phyloP scores from a whole-genome alignment of 2,797 vertebrate genomes.

The Typhlichthys subterraneus region DNA sequence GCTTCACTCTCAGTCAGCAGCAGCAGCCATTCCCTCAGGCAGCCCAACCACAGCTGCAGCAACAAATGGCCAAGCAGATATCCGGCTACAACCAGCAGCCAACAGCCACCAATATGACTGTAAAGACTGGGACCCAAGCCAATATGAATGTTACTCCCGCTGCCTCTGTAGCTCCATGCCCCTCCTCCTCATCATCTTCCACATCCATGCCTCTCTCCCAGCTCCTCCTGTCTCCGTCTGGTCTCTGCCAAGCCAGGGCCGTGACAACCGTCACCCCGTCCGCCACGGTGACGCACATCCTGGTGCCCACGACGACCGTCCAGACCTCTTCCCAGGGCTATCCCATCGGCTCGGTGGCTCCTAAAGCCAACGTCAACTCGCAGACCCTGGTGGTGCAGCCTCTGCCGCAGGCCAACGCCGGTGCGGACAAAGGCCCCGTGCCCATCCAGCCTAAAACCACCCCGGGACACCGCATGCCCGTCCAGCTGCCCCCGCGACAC shows the following conservation, averaged over 20 bases:
- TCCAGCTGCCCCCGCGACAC: constrained; percentile 77
- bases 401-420: constrained; percentile 81
- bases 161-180: constrained; percentile 63
- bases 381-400: constrained; percentile 97
- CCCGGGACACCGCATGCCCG: constrained; percentile 76
- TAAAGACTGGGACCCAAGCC: constrained; percentile 69
- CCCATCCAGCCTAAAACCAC: constrained; percentile 91
- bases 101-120: constrained; percentile 51
- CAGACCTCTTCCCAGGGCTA: constrained; percentile 78
- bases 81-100: constrained; percentile 65
- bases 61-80: constrained; percentile 68
- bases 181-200: constrained; percentile 62
- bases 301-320: constrained; percentile 80
- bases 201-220: constrained; percentile 76
- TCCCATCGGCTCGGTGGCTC: constrained; percentile 67
- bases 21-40: constrained; percentile 82
- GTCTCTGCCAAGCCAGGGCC: constrained; percentile 55
- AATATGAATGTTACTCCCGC: constrained; percentile 62
- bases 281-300: constrained; percentile 74
- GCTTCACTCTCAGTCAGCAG: constrained; percentile 85
- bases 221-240: constrained; percentile 75
- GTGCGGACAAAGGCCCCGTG: constrained; percentile 79
- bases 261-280: constrained; percentile 55
- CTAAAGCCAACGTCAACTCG: constrained; percentile 77
- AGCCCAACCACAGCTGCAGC: constrained; percentile 67